Percentiles rank a stretch among this genome's conserved stretches.
Conservation (phyloP, 2,113 vertebrate genomes). For the Psephotus haematonotus region DNA sequence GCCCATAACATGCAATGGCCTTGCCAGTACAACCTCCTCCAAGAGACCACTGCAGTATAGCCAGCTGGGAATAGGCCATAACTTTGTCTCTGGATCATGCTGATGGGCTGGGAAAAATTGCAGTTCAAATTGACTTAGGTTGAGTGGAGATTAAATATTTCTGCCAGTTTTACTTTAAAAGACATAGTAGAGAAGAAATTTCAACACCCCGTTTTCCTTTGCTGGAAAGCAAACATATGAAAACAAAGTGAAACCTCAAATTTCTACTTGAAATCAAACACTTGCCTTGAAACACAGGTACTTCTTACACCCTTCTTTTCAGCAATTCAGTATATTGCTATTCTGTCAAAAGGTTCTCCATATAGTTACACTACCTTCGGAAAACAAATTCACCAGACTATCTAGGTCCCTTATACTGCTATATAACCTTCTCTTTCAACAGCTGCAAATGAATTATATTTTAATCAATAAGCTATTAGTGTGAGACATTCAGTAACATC, state of each 20-base stretch:
- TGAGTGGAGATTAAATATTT: neutral
- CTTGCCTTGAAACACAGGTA: neutral
- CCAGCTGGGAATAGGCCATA: rapidly evolving
- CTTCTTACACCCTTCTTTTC: neutral
- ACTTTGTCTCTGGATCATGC: neutral
- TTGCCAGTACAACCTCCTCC: neutral
- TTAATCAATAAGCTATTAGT: neutral
- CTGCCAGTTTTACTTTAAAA: neutral
- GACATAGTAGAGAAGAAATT: neutral
- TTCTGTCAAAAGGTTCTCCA: neutral
- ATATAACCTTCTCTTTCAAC: neutral
- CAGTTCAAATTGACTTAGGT: neutral
- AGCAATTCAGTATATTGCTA: neutral
- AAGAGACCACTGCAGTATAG: neutral
- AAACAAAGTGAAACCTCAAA: neutral
- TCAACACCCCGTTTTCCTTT: neutral
- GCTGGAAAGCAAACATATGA: neutral
- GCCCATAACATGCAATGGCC: neutral
- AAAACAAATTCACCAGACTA: neutral
- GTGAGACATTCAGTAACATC: neutral
- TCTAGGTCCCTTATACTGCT: neutral
- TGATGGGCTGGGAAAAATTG: neutral
- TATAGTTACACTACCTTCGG: neutral
- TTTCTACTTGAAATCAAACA: neutral
- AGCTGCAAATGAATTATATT: neutral